Evolutionary conservation across 2,888 invertebrate genomes (phyloP).

Genomic region (Mesoligia furuncula): DNA sequence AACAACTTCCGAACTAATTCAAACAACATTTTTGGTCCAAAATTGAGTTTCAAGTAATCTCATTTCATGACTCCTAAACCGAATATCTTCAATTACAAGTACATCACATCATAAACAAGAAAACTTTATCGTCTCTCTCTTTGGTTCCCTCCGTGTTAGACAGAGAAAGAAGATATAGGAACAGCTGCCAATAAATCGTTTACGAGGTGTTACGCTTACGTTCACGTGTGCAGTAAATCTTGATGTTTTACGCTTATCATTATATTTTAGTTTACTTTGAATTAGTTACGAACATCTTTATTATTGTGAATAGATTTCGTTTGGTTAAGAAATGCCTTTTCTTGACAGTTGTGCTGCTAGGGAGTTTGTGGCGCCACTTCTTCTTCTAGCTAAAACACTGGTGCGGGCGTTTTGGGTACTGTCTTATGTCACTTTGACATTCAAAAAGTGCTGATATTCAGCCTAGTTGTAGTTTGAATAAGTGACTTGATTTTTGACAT

Average conservation of each 20-base stretch:
- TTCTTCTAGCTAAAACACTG: neutral
- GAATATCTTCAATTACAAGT: conserved; percentile 55
- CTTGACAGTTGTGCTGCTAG: neutral
- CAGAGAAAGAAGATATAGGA: conserved; percentile 17
- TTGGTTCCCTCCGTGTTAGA: conserved; percentile 19
- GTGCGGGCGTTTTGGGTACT: neutral
- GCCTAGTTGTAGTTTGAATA: too few relatives aligned
- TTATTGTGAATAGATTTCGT: conserved; percentile 27
- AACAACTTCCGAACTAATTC: conserved; percentile 12
- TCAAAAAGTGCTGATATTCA: too few relatives aligned
- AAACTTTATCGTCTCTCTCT: conserved; percentile 44
- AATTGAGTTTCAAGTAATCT: conserved; percentile 55
- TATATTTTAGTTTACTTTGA: conserved; percentile 58
- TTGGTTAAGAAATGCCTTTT: conserved; percentile 4
- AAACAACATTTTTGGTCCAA: conserved; percentile 21
- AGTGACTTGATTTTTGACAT: neutral
- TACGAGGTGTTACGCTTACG: conserved; percentile 61
- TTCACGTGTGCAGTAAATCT: conserved; percentile 60
- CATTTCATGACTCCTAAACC: conserved; percentile 57
- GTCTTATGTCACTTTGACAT: too few relatives aligned
- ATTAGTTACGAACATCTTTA: conserved; percentile 44
- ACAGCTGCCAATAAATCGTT: conserved; percentile 60
- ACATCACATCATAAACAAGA: conserved; percentile 56
- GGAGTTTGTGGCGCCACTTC: neutral
- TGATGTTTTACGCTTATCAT: conserved; percentile 57